Conservation (phyloP, 2,797 vertebrate species). For the Kryptopterus vitreolus region DNA sequence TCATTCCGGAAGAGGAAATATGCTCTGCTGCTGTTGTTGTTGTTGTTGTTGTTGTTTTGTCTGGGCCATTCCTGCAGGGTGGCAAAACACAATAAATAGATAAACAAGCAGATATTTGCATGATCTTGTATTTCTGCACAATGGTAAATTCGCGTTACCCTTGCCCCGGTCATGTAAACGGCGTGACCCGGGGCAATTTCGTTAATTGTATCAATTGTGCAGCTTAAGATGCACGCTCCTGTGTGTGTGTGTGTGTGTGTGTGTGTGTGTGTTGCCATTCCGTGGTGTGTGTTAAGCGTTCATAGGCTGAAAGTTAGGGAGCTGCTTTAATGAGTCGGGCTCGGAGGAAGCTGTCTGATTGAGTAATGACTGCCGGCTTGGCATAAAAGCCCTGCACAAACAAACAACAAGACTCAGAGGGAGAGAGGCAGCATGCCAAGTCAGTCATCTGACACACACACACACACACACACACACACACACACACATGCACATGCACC, state of each 20-base stretch:
- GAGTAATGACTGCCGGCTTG: constrained; percentile 66
- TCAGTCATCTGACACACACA: constrained; percentile 43
- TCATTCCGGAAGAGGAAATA: constrained; percentile 63
- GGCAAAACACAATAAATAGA: background rate
- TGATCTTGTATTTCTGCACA: constrained; percentile 1
- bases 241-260: background rate
- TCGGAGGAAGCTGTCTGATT: constrained; percentile 70
- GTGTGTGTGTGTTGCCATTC: background rate
- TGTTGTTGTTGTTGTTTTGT: constrained; percentile 60
- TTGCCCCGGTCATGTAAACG: constrained; percentile 30
- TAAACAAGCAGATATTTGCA: too few relatives aligned
- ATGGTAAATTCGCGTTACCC: constrained; percentile 17
- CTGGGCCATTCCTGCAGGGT: constrained; percentile 12
- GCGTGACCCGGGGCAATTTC: too few relatives aligned
- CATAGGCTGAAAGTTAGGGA: constrained; percentile 53
- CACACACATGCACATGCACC: constrained; percentile 32
- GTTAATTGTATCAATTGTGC: constrained; percentile 58
- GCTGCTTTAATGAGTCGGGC: constrained; percentile 71
- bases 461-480: constrained; percentile 29
- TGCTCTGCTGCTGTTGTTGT: constrained; percentile 73
- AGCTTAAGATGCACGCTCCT: background rate
- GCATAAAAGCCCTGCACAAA: constrained; percentile 62
- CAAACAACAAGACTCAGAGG: constrained; percentile 64
- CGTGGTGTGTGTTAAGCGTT: constrained; percentile 54
- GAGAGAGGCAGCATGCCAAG: constrained; percentile 52